These are phyloP conservation scores for Sthenelais limicola DNA, from an alignment of 2,888 invertebrate genomes.

Conservation along the genomic window DNA sequence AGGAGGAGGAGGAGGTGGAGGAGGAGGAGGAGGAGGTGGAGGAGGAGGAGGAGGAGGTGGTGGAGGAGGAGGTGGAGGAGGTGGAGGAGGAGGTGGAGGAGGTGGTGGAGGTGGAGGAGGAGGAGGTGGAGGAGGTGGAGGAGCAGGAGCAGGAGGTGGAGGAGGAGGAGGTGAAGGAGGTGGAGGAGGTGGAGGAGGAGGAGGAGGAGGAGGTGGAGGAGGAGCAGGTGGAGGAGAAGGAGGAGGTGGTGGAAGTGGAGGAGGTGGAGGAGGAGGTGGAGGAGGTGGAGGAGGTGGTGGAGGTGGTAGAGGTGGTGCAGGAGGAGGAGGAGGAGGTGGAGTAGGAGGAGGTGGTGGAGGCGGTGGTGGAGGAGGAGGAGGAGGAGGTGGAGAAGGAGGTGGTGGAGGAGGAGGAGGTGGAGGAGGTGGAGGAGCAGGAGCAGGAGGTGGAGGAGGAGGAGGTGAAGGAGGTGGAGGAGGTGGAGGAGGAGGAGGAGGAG, in stretches of 20 bases:
- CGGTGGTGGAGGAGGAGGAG: not conserved
- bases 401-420: not conserved
- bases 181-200: no score
- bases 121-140: conserved; percentile 16
- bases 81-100: not conserved
- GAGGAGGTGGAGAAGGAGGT: no score
- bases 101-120: conserved; percentile 13
- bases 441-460: not conserved
- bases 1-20: not conserved
- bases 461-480: no score
- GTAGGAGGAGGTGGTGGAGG: not conserved
- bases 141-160: not conserved
- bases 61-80: conserved; percentile 3
- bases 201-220: no score
- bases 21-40: not conserved
- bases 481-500: not conserved
- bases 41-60: conserved; percentile 9
- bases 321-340: not conserved
- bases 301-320: not conserved
- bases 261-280: not conserved
- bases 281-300: not conserved
- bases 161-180: no score
- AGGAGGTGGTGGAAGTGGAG: not conserved
- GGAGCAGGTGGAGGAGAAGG: no score
- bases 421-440: not conserved